Base-by-base conservation (phyloP, 2,797 vertebrate genomes). In the Anguilla pacifica region DNA sequence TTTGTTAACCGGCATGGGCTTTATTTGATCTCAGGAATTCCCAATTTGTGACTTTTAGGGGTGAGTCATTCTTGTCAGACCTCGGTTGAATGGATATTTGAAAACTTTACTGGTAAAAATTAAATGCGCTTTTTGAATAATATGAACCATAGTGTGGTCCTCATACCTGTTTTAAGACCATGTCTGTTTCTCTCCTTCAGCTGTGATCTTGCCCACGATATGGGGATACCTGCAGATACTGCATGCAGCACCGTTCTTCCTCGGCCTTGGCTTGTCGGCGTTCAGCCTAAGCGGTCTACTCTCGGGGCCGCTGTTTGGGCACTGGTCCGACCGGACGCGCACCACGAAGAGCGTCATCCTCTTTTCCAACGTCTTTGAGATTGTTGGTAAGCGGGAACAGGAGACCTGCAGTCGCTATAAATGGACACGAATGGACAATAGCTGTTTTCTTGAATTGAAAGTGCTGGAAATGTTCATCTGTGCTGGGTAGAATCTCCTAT, bases 161-260 rank as follows among this genome's bases (percentile, higher is more conserved):
- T 49, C 87, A 0, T 79, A 55, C 77, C 6, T 39, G 53, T 84
- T 82, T 28, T 25, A 35, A 25, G 7, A 59, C 77, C 28, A 61
- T 84, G 72, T 77, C 81, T 64, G 7, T 85, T 51, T 85, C 49
- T 79, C 67, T 43, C 53, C 31, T 49, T 85, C 91, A 97, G 97
- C 96, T 28, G 97, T 97, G 88, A 97, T 97, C 90, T 93, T 97
- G 17, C 97, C 97, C 0, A 97, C 97, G 61, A 96, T 97, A 93
- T 97, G 97, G 97, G 94, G 90, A 39, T 97, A 97, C 88, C 94
- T 97, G 87, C 96, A 97, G 93, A 94, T 96, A 74, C 89, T 97
- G 85, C 93, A 96, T 82, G 97, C 96, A 19, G 96, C 96, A 0
- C 95, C 97, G 0, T 97, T 97, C 91, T 97, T 97, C 91, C 91